Percentiles rank a stretch among this genome's conserved stretches.
Conservation (phyloP, 2,888 invertebrate species). For the Platerodrilus igneus region DNA sequence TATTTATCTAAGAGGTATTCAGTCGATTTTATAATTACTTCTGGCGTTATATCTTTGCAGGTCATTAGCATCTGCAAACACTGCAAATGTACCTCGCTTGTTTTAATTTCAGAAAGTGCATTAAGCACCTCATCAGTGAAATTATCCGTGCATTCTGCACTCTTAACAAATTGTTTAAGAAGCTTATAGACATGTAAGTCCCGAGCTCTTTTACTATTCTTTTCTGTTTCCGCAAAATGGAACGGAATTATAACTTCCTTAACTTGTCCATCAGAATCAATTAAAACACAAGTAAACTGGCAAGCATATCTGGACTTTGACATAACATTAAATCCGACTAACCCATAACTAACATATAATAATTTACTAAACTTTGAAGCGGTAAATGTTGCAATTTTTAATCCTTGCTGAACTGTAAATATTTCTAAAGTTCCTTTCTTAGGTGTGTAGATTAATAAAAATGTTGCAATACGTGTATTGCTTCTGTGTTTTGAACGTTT, state of each 20-base stretch:
- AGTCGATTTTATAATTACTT: conserved; percentile 55
- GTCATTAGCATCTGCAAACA: conserved; percentile 65
- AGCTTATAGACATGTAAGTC: conserved; percentile 84
- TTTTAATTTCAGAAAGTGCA: conserved; percentile 62
- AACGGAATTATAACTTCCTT: conserved; percentile 86
- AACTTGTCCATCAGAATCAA: conserved; percentile 78
- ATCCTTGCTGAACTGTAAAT: conserved; percentile 86
- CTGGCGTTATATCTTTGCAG: conserved; percentile 60
- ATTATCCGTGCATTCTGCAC: conserved; percentile 52
- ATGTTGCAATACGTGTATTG: conserved; percentile 59
- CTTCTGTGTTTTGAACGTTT: conserved; percentile 39
- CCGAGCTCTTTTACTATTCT: conserved; percentile 79
- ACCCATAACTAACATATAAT: conserved; percentile 73
- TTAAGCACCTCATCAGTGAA: conserved; percentile 53
- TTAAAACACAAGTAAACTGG: conserved; percentile 68
- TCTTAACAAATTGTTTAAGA: conserved; percentile 62
- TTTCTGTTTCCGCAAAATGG: conserved; percentile 83
- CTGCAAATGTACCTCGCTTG: conserved; percentile 66
- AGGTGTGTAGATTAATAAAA: conserved; percentile 89
- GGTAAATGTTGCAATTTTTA: conserved; percentile 84
- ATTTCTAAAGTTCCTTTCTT: conserved; percentile 90
- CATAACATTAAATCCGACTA: conserved; percentile 65
- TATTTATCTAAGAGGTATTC: conserved; percentile 45
- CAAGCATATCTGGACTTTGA: conserved; percentile 55
- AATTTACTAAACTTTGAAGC: conserved; percentile 81